Base-by-base conservation (phyloP, 2,888 invertebrate species). In the Parapristionchus giblindavisi region DNA sequence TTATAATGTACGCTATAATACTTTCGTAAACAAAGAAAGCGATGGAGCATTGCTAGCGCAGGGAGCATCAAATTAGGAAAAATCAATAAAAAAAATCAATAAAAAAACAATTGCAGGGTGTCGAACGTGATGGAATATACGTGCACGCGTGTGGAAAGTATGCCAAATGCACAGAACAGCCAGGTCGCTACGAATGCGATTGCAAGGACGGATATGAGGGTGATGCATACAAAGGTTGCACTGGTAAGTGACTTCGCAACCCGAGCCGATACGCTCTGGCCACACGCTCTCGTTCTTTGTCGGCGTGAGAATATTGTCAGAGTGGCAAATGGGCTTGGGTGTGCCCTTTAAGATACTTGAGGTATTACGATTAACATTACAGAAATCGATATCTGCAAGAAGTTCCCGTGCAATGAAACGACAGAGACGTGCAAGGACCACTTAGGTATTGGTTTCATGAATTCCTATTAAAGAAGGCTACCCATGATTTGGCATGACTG, bases 171-270 rank as follows among this genome's bases (percentile, higher is more conserved):
- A 38, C 66, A 34, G 85, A 84, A 58, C 48, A 48, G 27, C 56
- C 75, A 1, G 84, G 85, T n/a, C 70, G 77, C 3, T 84, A 72
- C 77, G 32, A 56, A 6, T 84, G 84, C 75, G 76, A 86, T 77
- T 93, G 93, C 84, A 90, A 90, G 56, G 89, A 90, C 11, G 93
- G 93, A 0, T 92, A 89, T 84, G 51, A 60, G 48, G 60, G 60
- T 17, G n/a, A 72, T 48, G 34, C 72, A 2, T 17, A 3, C 36
- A 1, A 27, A 27, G 43, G 32, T 21, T 65, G 63, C 63, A 65
- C 24, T 2, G 24, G 63, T 65, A 14, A 11, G 63, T 0, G 3
- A 48, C 21, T 48, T 11, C n/a, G n/a, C n/a, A n/a, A 14, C n/a
- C n/a, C n/a, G n/a, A n/a, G n/a, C n/a, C n/a, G n/a, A n/a, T n/a